Evolutionary conservation across 2,888 invertebrate species (phyloP).

Genomic region (Diaprepes abbreviatus): DNA sequence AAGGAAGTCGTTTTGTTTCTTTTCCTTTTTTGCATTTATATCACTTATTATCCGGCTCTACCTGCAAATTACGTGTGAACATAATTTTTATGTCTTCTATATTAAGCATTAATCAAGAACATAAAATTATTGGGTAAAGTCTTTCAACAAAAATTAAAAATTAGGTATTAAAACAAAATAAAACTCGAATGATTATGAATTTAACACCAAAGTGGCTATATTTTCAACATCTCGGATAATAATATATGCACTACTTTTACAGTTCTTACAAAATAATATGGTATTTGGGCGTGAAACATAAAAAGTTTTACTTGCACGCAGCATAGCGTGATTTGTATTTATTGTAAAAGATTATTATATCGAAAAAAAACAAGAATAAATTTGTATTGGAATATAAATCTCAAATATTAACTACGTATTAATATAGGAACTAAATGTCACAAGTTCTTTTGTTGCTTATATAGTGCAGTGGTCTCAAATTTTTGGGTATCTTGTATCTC

Average conservation of each 20-base stretch:
- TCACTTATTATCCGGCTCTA: neutral
- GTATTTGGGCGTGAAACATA: slow-evolving; percentile 17
- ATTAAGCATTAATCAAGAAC: slow-evolving; percentile 1
- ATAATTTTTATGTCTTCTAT: neutral
- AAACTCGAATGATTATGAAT: slow-evolving; percentile 13
- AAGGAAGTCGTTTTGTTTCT: slow-evolving; percentile 2
- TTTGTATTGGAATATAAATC: neutral
- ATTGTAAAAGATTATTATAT: slow-evolving; percentile 6
- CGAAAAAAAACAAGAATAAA: neutral
- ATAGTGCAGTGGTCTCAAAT: too few species aligned
- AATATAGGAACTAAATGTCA: too few species aligned
- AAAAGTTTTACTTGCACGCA: slow-evolving; percentile 24
- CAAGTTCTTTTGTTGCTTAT: too few species aligned
- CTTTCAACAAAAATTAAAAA: neutral
- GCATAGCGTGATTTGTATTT: slow-evolving; percentile 27
- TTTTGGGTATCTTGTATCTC: too few species aligned
- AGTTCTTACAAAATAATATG: slow-evolving; percentile 30
- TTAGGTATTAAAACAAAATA: slow-evolving; percentile 19
- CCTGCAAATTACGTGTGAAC: slow-evolving; percentile 1
- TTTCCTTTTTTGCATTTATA: neutral
- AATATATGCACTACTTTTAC: slow-evolving; percentile 28
- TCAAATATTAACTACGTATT: too few species aligned
- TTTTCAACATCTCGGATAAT: slow-evolving; percentile 23
- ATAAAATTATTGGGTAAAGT: neutral
- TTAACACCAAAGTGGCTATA: slow-evolving; percentile 24